phyloP scores from a whole-genome alignment of 2,113 vertebrate genomes.

The Malurus alboscapulatus region DNA sequence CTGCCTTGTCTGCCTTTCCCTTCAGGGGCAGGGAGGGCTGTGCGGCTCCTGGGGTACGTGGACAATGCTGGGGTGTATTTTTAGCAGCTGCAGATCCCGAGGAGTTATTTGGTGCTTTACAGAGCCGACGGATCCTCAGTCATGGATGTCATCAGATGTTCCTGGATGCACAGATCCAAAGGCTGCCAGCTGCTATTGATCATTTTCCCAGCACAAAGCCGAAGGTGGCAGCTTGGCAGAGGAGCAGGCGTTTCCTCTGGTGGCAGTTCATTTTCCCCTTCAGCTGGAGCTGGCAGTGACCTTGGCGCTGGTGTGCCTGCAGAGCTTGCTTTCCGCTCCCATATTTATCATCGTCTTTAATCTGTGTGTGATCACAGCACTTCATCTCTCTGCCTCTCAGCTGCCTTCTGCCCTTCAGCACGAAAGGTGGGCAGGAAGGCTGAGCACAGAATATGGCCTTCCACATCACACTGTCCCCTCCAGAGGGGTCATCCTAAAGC shows the following conservation, averaged over 20 bases:
- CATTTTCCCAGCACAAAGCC: neutral
- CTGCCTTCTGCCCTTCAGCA: constrained; percentile 33
- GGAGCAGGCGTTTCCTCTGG: constrained; percentile 16
- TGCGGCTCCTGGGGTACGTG: neutral
- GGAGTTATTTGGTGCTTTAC: constrained; percentile 31
- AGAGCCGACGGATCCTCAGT: neutral
- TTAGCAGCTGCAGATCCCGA: constrained; percentile 16
- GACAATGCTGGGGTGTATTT: constrained; percentile 48
- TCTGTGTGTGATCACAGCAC: constrained; percentile 6
- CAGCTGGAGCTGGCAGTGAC: constrained; percentile 10
- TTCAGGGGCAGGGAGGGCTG: neutral
- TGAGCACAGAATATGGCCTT: neutral
- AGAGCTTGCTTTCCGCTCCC: neutral
- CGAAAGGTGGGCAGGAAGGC: neutral
- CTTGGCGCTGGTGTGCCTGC: constrained; percentile 26
- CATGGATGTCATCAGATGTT: neutral
- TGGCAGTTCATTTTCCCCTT: constrained; percentile 41
- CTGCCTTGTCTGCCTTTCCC: neutral
- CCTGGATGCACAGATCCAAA: neutral
- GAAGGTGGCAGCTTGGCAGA: constrained; percentile 11
- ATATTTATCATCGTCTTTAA: constrained; percentile 46
- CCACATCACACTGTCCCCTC: neutral
- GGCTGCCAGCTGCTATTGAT: neutral
- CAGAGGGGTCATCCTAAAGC: neutral
- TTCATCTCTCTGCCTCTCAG: constrained; percentile 9